Base-by-base conservation (phyloP, 2,113 vertebrate genomes). In the Egretta garzetta region DNA sequence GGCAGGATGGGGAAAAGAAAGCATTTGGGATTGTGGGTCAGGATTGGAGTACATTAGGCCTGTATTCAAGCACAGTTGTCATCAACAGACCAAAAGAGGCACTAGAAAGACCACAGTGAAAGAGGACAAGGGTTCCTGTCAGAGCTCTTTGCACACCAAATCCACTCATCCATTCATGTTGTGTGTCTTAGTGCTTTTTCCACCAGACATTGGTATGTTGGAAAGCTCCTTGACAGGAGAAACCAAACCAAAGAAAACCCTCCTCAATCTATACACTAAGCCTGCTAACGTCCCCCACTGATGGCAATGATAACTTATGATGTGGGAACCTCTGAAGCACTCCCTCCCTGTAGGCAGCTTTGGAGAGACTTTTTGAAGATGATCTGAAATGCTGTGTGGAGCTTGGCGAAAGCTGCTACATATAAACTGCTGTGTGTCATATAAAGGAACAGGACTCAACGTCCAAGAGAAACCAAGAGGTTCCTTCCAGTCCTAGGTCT, bases 21-120 rank as follows among this genome's bases (percentile, higher is more conserved):
- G 55, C 0, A 2, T 11, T 1, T 32, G 14, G 28, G 37, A 35
- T 16, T 87, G 18, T 2, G 3, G 7, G 12, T 53, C 16, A 64
- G 28, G 56, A 32, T 12, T 11, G 5, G 12, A 41, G 5, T 53
- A 52, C 6, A 3, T 8, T 50, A 76, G n/a, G 15, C 22, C 22
- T 30, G 1, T 73, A 58, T 89, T 91, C 55, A 91, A n/a, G 12
- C 24, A 73, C 9, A 60, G 7, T 14, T 80, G 55, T 37, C 18
- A 70, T 14, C 22, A 52, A 70, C 27, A 37, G 20, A 67, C 22
- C 24, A 79, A 60, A 68, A 53, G 8, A 74, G 8, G 6, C 17
- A 53, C 60, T 59, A 55, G 30, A 60, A 74, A 62, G 14, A 72
- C 18, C 5, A 16, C 10, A 81, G 52, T 16, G 70, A 63, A 59